A percentile compares a stretch with the other conserved stretches of the same genome.
phyloP scores from a whole-genome alignment of 2,113 vertebrate genomes.

The Callipepla californica region DNA sequence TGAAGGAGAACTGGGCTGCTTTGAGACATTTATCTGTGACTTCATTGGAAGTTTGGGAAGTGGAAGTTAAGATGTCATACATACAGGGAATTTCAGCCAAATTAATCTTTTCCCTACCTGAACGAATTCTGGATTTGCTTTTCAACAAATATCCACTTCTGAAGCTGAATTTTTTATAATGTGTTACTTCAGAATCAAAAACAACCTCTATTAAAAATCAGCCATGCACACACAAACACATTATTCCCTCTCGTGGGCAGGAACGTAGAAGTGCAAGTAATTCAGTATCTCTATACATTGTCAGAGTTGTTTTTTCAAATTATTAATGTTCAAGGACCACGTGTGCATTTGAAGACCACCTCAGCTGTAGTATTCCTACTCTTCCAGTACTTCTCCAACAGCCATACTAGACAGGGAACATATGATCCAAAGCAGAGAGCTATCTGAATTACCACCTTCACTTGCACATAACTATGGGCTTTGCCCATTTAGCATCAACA shows the following conservation, averaged over 20 bases:
- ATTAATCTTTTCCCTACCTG: not conserved
- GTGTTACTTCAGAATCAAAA: not conserved
- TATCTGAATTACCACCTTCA: not conserved
- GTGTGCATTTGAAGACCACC: not conserved
- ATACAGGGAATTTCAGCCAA: not conserved
- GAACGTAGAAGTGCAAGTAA: not conserved
- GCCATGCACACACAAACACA: no score
- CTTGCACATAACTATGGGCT: not conserved
- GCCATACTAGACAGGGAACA: not conserved
- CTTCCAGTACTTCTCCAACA: not conserved
- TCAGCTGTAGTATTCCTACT: not conserved
- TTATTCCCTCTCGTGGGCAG: not conserved
- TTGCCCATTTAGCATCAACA: not conserved
- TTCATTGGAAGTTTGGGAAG: not conserved
- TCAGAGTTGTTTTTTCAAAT: not conserved
- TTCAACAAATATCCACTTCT: not conserved
- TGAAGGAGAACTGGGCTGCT: not conserved
- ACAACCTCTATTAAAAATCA: not conserved
- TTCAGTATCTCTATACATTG: not conserved
- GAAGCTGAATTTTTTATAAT: not conserved
- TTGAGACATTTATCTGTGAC: not conserved
- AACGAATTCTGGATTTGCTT: not conserved
- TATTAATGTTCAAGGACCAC: not conserved
- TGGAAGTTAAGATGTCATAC: not conserved
- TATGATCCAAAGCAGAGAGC: not conserved